A percentile compares a stretch with the other conserved stretches of the same genome.
Conservation (phyloP, 2,797 vertebrate species). For the Coluber constrictor region DNA sequence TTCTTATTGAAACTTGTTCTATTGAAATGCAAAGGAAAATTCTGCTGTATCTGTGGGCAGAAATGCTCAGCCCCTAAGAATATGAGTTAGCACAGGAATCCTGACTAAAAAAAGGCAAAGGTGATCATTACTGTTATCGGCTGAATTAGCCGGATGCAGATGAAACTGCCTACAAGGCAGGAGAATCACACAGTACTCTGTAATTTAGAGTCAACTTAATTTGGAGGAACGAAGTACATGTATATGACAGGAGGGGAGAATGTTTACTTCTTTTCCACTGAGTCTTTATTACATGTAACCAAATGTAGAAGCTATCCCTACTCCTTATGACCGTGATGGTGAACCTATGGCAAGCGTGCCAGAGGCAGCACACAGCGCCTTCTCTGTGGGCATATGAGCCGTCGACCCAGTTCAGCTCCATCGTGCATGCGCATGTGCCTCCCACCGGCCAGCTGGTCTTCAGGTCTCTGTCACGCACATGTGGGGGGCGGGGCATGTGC, state of each 20-base stretch:
- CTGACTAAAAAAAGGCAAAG: neutral
- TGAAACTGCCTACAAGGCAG: neutral
- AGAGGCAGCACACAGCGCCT: too few species aligned
- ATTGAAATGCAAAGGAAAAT: neutral
- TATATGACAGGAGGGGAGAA: neutral
- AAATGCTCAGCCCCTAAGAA: neutral
- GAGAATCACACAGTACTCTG: neutral
- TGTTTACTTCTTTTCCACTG: neutral
- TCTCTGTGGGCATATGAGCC: too few species aligned
- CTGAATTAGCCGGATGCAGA: neutral
- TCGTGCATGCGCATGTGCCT: too few species aligned
- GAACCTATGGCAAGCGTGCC: too few species aligned
- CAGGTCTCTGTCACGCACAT: too few species aligned
- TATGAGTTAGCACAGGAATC: neutral
- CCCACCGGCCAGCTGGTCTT: too few species aligned
- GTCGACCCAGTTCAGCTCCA: too few species aligned
- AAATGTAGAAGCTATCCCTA: neutral
- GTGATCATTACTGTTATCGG: neutral
- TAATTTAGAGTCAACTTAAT: neutral
- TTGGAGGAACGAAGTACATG: neutral
- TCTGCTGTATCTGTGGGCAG: neutral
- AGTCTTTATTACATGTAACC: neutral
- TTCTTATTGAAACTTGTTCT: neutral
- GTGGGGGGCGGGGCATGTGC: fast-evolving
- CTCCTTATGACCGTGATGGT: neutral